A percentile compares a stretch with the other conserved stretches of the same genome.
These are phyloP conservation scores for Enteromius unitaeniatus DNA, from an alignment of 2,797 vertebrate genomes.

Conservation along the genomic window DNA sequence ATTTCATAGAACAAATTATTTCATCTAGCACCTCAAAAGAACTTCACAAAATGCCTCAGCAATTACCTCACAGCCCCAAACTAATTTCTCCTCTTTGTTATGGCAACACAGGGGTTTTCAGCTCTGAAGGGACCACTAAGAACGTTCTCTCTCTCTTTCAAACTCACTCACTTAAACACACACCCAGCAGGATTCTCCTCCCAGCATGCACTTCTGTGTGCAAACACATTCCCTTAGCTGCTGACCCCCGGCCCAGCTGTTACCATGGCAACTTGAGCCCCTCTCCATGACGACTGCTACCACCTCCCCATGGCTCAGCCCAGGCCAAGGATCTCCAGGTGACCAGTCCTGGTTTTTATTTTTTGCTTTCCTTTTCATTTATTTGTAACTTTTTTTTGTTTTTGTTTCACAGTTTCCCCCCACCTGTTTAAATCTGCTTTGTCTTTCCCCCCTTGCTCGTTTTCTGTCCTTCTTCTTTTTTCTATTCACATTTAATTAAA, in stretches of 20 bases:
- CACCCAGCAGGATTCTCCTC: slow-evolving; percentile 74
- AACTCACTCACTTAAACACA: slow-evolving; percentile 50
- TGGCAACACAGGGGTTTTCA: slow-evolving; percentile 44
- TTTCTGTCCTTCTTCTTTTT: slow-evolving; percentile 40
- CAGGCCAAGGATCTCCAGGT: slow-evolving; percentile 63
- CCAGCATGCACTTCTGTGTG: slow-evolving; percentile 70
- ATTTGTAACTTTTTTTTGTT: neutral
- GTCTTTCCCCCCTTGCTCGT: slow-evolving; percentile 12
- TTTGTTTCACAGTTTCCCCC: neutral
- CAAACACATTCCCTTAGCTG: slow-evolving; percentile 81
- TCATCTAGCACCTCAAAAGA: slow-evolving; percentile 31
- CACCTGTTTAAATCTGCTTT: slow-evolving; percentile 1
- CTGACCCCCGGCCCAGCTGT: slow-evolving; percentile 82
- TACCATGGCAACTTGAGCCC: slow-evolving; percentile 78
- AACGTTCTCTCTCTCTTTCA: slow-evolving; percentile 37
- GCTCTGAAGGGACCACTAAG: slow-evolving; percentile 38
- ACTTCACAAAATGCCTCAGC: slow-evolving; percentile 51
- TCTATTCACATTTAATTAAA: slow-evolving; percentile 20
- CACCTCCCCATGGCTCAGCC: slow-evolving; percentile 62
- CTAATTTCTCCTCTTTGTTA: slow-evolving; percentile 57
- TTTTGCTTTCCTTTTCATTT: slow-evolving; percentile 64
- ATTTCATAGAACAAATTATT: slow-evolving; percentile 35
- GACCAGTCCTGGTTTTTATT: slow-evolving; percentile 52
- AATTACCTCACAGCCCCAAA: slow-evolving; percentile 46
- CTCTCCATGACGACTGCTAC: slow-evolving; percentile 80